Base-by-base conservation (phyloP, 2,888 invertebrate species). In the Lathronympha strigana region DNA sequence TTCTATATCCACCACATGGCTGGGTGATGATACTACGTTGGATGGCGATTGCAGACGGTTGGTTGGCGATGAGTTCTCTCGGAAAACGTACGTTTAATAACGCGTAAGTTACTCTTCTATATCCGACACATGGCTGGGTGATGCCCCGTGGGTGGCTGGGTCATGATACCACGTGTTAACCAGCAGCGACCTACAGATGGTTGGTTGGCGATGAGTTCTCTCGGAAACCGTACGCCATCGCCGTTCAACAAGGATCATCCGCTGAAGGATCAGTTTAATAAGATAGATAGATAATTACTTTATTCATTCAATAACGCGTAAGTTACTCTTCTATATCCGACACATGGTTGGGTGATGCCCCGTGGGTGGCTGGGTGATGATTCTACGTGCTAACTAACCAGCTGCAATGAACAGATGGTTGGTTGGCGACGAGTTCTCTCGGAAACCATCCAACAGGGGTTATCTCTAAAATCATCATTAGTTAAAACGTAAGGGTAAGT, bases 131-230 rank as follows among this genome's bases (percentile, higher is more conserved):
- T 23, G 13, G 13, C 23, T 13, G 2, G 5, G n/a, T 13, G 6
- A 33, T 81, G 98, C 98, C 0, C 98, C 98, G n/a, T n/a, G n/a
- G n/a, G n/a, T n/a, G n/a, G n/a, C 0, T 97, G 98, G 76, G 97
- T 99, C 8, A 95, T 11, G 95, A 66, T 96, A 97, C 81, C 84
- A 89, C 40, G 95, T 94, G 9, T 86, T 97, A 80, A 97, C 95
- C 0, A 96, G 95, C 83, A 98, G 98, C 80, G 97, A 98, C 78
- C 93, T 99, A 6, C 96, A 96, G 83, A 95, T n/a, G n/a, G n/a
- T n/a, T 96, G 90, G 97, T 99, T 0, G 99, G 99, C 0, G 98
- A 98, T 69, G 99, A 99, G 85, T 99, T 99, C 86, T 98, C 98
- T 0, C 93, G 98, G 67, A 25, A 6, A 81, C 99, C 99, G 0